These are phyloP conservation scores for Acrobasis suavella DNA, from an alignment of 2,888 invertebrate species.

Conservation along the genomic window DNA sequence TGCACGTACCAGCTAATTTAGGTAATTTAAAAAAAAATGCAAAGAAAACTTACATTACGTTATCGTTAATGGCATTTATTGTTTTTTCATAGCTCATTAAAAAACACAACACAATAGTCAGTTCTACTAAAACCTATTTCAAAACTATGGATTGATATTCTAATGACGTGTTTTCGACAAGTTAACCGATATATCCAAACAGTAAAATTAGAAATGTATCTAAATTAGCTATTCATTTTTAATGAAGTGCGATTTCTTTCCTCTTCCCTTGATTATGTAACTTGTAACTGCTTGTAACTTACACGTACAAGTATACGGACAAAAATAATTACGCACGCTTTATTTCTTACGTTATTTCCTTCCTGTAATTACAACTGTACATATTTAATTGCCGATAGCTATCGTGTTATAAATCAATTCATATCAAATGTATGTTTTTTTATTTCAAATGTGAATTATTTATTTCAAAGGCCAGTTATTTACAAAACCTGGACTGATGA, in stretches of 20 bases:
- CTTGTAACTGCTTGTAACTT: slow-evolving; percentile 32
- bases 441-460: no score
- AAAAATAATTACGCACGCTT: slow-evolving; percentile 47
- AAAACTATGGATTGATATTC: not conserved
- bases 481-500: no score
- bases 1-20: no score
- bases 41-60: not conserved
- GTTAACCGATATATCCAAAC: not conserved
- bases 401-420: slow-evolving; percentile 6
- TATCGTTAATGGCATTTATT: not conserved
- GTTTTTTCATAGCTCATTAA: not conserved
- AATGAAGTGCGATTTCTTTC: slow-evolving; percentile 48
- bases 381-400: slow-evolving; percentile 40
- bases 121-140: not conserved
- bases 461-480: no score
- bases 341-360: slow-evolving; percentile 42
- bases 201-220: not conserved
- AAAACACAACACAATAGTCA: no score
- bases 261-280: slow-evolving; percentile 43
- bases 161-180: not conserved
- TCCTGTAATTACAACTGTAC: slow-evolving; percentile 42
- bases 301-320: slow-evolving; percentile 37
- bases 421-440: no score
- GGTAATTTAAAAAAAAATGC: no score
- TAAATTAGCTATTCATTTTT: slow-evolving; percentile 7